These are phyloP conservation scores for Parasteatoda tepidariorum DNA, from an alignment of 1,140 invertebrate species.

Conservation along the genomic window DNA sequence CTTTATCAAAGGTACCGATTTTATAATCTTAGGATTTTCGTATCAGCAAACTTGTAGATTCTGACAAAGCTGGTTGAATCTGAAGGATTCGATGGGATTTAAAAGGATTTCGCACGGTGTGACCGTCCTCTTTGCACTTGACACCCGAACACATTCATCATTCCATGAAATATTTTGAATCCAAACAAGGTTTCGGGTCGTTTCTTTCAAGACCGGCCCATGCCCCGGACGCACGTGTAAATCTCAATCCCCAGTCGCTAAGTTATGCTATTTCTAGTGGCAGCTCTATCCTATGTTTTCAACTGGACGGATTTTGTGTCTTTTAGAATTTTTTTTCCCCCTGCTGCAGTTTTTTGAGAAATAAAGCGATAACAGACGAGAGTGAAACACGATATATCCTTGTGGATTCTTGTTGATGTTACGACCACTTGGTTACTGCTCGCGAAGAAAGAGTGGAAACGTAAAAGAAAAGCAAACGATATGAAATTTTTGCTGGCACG, in stretches of 20 bases:
- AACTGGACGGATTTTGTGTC: not conserved
- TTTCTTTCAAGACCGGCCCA: not conserved
- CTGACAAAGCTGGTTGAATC: not conserved
- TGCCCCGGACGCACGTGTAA: not conserved
- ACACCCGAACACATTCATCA: constrained; percentile 2
- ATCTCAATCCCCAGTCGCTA: not conserved
- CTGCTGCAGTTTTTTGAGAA: too few species aligned
- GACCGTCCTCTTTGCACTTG: not conserved
- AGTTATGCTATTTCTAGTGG: not conserved
- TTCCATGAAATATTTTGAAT: not conserved
- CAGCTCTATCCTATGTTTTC: not conserved
- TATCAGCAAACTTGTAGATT: too few species aligned
- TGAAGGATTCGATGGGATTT: not conserved
- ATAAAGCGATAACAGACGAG: constrained; percentile 1
- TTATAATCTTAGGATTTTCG: too few species aligned
- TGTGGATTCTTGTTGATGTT: not conserved
- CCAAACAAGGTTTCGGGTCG: not conserved
- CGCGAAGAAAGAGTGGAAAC: not conserved
- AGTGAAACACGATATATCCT: not conserved
- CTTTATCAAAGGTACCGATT: too few species aligned
- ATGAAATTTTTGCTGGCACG: too few species aligned
- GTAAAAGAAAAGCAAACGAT: too few species aligned
- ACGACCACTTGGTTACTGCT: not conserved
- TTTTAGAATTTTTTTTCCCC: too few species aligned
- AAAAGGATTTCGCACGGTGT: not conserved